phyloP scores from a whole-genome alignment of 1,140 invertebrate species.

The Drosophila saltans region DNA sequence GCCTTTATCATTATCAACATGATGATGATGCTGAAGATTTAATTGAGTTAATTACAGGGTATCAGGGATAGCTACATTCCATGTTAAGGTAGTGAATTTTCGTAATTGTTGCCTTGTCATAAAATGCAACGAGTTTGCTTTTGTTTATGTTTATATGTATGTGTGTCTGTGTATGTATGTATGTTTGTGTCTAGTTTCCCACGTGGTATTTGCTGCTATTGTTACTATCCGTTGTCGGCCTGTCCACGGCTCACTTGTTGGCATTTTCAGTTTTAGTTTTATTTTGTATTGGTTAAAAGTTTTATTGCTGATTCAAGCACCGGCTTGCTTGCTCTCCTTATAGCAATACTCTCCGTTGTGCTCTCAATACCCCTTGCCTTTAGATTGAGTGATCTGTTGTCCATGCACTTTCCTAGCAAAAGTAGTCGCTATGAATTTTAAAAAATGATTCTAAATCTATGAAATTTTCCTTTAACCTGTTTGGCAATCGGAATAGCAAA shows the following conservation, averaged over 20 bases:
- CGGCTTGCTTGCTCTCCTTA: constrained; percentile 22
- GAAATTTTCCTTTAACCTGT: too few species aligned
- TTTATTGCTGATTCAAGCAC: constrained; percentile 40
- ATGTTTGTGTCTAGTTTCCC: constrained; percentile 64
- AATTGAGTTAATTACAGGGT: background rate
- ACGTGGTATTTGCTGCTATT: constrained; percentile 48
- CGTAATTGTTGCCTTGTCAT: constrained; percentile 58
- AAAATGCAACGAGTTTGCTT: constrained; percentile 47
- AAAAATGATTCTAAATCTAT: background rate
- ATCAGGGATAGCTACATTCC: background rate
- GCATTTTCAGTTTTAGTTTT: constrained; percentile 46
- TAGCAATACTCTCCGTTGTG: background rate
- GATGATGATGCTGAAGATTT: too few species aligned
- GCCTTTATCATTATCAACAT: too few species aligned
- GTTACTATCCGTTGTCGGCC: constrained; percentile 11
- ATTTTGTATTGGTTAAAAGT: constrained; percentile 16
- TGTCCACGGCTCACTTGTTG: constrained; percentile 48
- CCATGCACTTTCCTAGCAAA: background rate
- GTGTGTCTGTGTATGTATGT: constrained; percentile 29
- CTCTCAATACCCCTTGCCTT: background rate
- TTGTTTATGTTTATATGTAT: constrained; percentile 10
- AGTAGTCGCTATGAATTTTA: too few species aligned
- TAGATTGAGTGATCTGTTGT: background rate
- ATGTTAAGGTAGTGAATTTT: constrained; percentile 7
- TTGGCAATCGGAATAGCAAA: too few species aligned